Conservation (phyloP, 2,113 vertebrate genomes). For the Dascyllus trimaculatus region DNA sequence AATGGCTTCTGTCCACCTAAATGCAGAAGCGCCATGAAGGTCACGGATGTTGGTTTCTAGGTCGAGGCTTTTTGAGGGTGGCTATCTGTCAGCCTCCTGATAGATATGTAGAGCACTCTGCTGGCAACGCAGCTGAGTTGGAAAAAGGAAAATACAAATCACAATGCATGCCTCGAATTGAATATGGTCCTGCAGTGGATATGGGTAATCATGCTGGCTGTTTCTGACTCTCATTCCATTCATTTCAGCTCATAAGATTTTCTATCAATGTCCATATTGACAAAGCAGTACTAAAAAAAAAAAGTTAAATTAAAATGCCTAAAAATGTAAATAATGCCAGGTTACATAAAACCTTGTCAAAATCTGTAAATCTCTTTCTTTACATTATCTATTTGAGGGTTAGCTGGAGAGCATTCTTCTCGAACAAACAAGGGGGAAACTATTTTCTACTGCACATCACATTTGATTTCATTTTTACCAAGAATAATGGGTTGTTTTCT, state of each 20-base stretch:
- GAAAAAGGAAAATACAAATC: constrained; percentile 48
- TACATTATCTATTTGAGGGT: constrained; percentile 11
- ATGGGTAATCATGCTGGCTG: not conserved
- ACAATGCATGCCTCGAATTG: constrained; percentile 17
- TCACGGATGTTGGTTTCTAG: constrained; percentile 63
- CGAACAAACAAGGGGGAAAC: constrained; percentile 27
- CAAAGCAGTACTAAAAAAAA: constrained; percentile 6
- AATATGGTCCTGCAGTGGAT: constrained; percentile 11
- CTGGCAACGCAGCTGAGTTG: constrained; percentile 5
- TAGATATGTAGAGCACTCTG: constrained; percentile 55
- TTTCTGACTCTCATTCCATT: not conserved
- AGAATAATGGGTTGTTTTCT: not conserved
- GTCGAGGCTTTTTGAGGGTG: constrained; percentile 27
- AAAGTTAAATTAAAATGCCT: not conserved
- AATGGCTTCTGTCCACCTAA: constrained; percentile 75
- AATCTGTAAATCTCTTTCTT: not conserved
- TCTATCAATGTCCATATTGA: not conserved
- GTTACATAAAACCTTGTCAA: not conserved
- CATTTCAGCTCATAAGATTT: not conserved
- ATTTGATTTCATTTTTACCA: constrained; percentile 39
- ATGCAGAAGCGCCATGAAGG: constrained; percentile 62
- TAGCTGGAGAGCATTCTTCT: constrained; percentile 19
- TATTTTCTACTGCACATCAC: constrained; percentile 26
- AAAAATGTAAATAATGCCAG: not conserved
- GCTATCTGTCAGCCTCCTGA: constrained; percentile 60